Conservation (phyloP, 2,888 invertebrate genomes). For the Seira sanloemensis region DNA sequence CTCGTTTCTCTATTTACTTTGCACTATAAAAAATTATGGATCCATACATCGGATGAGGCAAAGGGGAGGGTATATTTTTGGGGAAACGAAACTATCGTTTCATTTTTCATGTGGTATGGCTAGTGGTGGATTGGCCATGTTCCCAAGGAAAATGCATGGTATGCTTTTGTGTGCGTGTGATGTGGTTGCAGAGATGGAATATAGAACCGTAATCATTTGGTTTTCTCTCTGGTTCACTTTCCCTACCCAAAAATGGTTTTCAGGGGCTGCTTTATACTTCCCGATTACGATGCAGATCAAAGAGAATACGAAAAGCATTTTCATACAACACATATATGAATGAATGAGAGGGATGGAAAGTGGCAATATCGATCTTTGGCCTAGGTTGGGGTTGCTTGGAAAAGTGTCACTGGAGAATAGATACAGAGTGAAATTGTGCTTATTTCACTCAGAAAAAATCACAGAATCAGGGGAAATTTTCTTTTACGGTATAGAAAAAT, state of each 20-base stretch:
- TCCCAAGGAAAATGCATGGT: slow-evolving; percentile 30
- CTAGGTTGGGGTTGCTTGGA: slow-evolving; percentile 51
- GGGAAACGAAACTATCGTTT: too few species aligned
- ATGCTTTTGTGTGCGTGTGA: slow-evolving; percentile 50
- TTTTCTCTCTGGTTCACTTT: slow-evolving; percentile 50
- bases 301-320: neutral
- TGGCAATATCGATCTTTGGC: slow-evolving; percentile 39
- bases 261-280: neutral
- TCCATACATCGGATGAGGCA: slow-evolving; percentile 23
- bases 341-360: slow-evolving; percentile 22
- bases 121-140: slow-evolving; percentile 27
- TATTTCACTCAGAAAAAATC: slow-evolving; percentile 18
- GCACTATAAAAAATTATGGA: slow-evolving; percentile 13
- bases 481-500: slow-evolving; percentile 21
- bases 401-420: slow-evolving; percentile 57
- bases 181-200: slow-evolving; percentile 63
- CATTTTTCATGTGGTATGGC: slow-evolving; percentile 35
- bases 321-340: neutral
- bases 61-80: neutral
- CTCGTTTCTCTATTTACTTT: slow-evolving; percentile 13
- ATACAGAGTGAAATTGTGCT: slow-evolving; percentile 35
- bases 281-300: slow-evolving; percentile 20
- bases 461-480: neutral
- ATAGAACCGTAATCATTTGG: slow-evolving; percentile 66
- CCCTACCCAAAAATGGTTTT: slow-evolving; percentile 13